phyloP scores from a whole-genome alignment of 2,888 invertebrate species.

The Eupithecia pulchellata region DNA sequence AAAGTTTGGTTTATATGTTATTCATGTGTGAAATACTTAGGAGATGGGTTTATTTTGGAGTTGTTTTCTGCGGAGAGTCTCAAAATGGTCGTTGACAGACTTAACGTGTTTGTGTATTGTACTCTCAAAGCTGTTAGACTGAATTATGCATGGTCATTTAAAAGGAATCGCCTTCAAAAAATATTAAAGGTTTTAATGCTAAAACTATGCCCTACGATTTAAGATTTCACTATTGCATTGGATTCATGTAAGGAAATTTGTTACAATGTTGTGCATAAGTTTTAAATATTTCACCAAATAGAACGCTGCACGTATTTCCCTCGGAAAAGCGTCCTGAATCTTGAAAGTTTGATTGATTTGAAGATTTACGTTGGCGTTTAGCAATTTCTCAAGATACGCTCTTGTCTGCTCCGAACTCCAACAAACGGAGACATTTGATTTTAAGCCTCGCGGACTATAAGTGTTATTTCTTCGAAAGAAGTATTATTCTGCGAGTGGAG shows the following conservation, averaged over 20 bases:
- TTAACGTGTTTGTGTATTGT: not conserved
- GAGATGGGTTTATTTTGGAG: constrained; percentile 34
- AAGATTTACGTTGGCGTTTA: constrained; percentile 47
- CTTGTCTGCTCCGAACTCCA: constrained; percentile 68
- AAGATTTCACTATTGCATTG: not conserved
- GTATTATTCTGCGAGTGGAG: constrained; percentile 84
- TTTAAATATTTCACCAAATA: constrained; percentile 1
- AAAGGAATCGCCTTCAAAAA: not conserved
- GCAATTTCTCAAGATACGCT: constrained; percentile 69
- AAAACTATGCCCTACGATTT: too few species aligned
- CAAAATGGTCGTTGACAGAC: constrained; percentile 14
- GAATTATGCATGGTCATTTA: not conserved
- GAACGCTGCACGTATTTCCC: constrained; percentile 11
- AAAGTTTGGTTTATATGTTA: constrained; percentile 42
- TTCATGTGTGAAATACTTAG: constrained; percentile 40
- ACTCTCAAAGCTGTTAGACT: not conserved
- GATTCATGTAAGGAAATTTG: not conserved
- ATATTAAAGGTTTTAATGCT: not conserved
- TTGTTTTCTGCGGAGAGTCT: constrained; percentile 22
- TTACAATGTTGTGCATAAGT: not conserved
- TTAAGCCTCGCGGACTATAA: constrained; percentile 85
- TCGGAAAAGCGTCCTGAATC: constrained; percentile 24
- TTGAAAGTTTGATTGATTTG: constrained; percentile 41
- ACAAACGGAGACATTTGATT: constrained; percentile 83
- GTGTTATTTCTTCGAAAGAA: constrained; percentile 84